Evolutionary conservation across 2,888 invertebrate genomes (phyloP), one percentile per base, ranked within the genome.

Genomic region (Cantharis rustica): DNA sequence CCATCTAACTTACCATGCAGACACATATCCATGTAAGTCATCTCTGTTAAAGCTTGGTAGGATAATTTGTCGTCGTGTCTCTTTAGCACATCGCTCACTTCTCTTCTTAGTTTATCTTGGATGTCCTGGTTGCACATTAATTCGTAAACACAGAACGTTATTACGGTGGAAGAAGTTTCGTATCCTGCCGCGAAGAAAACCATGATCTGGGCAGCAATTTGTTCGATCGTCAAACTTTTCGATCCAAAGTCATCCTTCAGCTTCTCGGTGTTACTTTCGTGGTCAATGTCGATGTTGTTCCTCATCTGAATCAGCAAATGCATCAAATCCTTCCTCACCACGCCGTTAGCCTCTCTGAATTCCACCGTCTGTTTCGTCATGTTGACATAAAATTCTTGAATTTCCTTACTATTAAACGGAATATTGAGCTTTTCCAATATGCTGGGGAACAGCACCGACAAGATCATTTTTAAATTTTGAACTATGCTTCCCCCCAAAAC

Each of bases 301-400:
- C 77, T 81, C 68, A 81, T 78, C 17, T 86, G 85, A 7, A 87
- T 80, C 80, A 88, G 81, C n/a, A 87, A 72, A 61, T 89, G 87
- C 3, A 89, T 79, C 73, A 87, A 89, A 76, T 89, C 86, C 10
- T 84, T 84, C 23, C 88, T 61, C 83, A 82, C 69, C 17, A 79
- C 5, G 4, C 78, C 68, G 68, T 70, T 69, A 79, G 80, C 13
- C 64, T 83, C 81, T 17, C 86, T 74, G 20, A 81, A 78, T n/a
- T 80, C 68, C 3, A 85, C 81, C 0, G 83, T 82, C 0, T 83
- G 80, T n/a, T 75, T 80, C 3, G 84, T 81, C 23, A 84, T 75
- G 68, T 77, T 79, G 9, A 73, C 70, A 75, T 86, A 83, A 80
- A 84, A 84, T 0, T 77, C 69, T 15, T 81, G 77, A 7, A 83